phyloP scores from a whole-genome alignment of 2,113 vertebrate species.

The Dinomys branickii region DNA sequence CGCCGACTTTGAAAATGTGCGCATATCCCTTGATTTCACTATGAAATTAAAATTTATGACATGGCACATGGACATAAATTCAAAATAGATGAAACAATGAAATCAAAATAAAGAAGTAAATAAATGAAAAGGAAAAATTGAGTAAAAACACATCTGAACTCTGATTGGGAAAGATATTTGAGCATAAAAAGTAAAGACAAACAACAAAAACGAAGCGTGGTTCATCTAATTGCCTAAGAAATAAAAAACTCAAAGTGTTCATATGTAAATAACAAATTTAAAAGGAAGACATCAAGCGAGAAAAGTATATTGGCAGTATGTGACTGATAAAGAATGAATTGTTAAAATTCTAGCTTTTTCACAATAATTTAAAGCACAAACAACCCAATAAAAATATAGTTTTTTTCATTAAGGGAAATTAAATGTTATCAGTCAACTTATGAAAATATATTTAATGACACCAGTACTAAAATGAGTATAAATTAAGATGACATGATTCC shows the following conservation, averaged over 20 bases:
- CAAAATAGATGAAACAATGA: background rate
- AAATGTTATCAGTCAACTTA: background rate
- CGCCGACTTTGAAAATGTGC: background rate
- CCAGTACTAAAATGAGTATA: background rate
- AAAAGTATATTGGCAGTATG: background rate
- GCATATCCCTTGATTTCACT: background rate
- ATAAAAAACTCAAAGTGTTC: background rate
- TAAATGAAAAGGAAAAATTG: background rate
- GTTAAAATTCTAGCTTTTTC: background rate
- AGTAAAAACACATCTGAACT: conserved; percentile 16
- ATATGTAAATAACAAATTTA: background rate
- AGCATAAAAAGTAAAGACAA: background rate
- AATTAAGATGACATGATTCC: background rate
- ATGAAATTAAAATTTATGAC: background rate
- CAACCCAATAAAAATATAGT: background rate
- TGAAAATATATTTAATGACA: background rate
- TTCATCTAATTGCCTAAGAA: background rate
- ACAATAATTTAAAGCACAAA: conserved; percentile 39
- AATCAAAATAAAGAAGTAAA: background rate
- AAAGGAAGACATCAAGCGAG: conserved; percentile 3
- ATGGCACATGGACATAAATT: background rate
- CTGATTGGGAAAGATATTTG: background rate
- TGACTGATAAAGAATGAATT: background rate
- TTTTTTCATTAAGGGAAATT: background rate
- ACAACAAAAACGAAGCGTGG: background rate